Conservation (phyloP, 1,140 invertebrate genomes). For the Cepaea nemoralis region DNA sequence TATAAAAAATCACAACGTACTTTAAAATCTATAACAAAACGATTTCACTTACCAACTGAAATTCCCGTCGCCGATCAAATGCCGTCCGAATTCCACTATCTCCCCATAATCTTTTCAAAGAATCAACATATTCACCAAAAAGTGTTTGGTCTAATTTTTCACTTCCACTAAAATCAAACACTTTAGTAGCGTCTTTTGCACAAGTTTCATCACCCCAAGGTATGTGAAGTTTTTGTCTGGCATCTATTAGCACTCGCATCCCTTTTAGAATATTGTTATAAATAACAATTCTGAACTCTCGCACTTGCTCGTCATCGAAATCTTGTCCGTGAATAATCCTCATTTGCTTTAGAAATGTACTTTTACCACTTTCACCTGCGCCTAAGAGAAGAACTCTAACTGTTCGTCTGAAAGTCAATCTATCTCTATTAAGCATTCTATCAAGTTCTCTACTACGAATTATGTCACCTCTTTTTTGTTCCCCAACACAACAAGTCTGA, state of each 20-base stretch:
- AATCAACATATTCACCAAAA: constrained; percentile 87
- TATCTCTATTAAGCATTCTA: constrained; percentile 81
- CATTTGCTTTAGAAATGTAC: constrained; percentile 99
- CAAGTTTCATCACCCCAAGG: constrained; percentile 84
- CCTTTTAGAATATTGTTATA: constrained; percentile 94
- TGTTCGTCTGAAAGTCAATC: constrained; percentile 75
- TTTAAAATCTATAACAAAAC: no score
- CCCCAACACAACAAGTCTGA: constrained; percentile 66
- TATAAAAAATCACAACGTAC: no score
- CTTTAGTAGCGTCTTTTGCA: constrained; percentile 60
- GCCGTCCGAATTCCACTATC: constrained; percentile 89
- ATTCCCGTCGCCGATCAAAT: constrained; percentile 92
- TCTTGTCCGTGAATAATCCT: constrained; percentile 96
- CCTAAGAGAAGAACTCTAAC: constrained; percentile 88
- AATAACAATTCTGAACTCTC: constrained; percentile 88
- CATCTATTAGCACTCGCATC: constrained; percentile 94
- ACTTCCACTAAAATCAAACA: constrained; percentile 75
- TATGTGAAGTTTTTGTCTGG: constrained; percentile 91
- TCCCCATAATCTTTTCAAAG: constrained; percentile 87
- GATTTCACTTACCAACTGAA: constrained; percentile 87
- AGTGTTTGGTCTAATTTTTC: constrained; percentile 81
- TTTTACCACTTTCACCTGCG: constrained; percentile 94
- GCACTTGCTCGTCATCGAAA: constrained; percentile 87
- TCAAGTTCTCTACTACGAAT: constrained; percentile 87
- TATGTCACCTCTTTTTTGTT: constrained; percentile 63